phyloP scores from a whole-genome alignment of 2,888 invertebrate genomes.

The Marasmarcha lunaedactyla region DNA sequence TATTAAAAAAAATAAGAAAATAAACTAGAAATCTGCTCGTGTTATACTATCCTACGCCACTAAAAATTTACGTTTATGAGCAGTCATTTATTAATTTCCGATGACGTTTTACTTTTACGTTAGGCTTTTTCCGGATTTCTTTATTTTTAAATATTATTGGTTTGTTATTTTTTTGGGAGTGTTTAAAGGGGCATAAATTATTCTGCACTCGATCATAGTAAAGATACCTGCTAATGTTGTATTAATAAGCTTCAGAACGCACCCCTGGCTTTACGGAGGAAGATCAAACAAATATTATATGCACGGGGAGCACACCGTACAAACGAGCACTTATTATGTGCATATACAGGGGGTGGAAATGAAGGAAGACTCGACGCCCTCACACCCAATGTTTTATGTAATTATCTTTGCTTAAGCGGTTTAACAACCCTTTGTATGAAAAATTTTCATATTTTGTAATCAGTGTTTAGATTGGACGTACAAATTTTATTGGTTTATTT shows the following conservation, averaged over 20 bases:
- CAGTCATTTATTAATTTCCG: no score
- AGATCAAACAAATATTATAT: constrained; percentile 62
- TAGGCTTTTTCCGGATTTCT: no score
- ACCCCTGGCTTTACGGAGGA: constrained; percentile 15
- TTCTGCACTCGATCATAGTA: no score
- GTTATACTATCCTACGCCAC: no score
- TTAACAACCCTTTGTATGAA: constrained; percentile 41
- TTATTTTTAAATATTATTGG: no score
- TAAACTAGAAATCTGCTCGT: no score
- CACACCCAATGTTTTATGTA: constrained; percentile 55
- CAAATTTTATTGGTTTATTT: constrained; percentile 48
- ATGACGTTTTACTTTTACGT: no score
- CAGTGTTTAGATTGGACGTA: constrained; percentile 63
- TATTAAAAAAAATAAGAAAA: no score
- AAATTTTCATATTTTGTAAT: constrained; percentile 50
- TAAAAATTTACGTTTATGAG: no score
- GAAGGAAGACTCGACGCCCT: constrained; percentile 26
- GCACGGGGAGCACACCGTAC: constrained; percentile 38
- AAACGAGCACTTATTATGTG: constrained; percentile 49
- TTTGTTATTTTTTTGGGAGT: no score
- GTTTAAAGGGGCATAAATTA: no score
- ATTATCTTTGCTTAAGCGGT: constrained; percentile 65
- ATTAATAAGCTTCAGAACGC: background rate
- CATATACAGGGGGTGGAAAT: constrained; percentile 36
- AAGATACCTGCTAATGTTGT: no score